phyloP scores from a whole-genome alignment of 2,888 invertebrate species.

The Parnassius orleans region DNA sequence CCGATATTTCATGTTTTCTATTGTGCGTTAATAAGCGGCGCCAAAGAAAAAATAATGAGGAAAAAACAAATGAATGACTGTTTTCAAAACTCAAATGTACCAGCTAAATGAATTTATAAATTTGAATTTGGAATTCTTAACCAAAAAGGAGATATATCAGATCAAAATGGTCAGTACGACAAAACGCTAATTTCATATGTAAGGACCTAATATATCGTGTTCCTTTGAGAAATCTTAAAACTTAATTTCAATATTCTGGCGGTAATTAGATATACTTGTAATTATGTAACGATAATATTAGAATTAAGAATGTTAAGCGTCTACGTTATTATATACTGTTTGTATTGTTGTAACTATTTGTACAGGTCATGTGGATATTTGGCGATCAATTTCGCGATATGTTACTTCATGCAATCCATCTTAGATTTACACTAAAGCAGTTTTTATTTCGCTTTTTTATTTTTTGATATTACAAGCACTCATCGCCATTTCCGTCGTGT shows the following conservation, averaged over 20 bases:
- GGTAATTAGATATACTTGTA: constrained; percentile 14
- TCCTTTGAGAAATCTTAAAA: background rate
- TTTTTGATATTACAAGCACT: constrained; percentile 45
- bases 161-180: too few relatives aligned
- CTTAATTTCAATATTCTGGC: background rate
- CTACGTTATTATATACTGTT: constrained; percentile 57
- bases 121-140: too few relatives aligned
- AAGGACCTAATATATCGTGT: too few relatives aligned
- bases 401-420: constrained; percentile 52
- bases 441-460: constrained; percentile 53
- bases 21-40: too few relatives aligned
- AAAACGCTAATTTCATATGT: too few relatives aligned
- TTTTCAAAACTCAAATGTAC: too few relatives aligned
- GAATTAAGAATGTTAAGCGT: constrained; percentile 11
- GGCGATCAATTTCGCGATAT: constrained; percentile 74
- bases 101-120: too few relatives aligned
- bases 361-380: constrained; percentile 82
- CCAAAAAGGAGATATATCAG: too few relatives aligned
- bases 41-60: too few relatives aligned
- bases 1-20: too few relatives aligned
- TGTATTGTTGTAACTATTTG: constrained; percentile 60
- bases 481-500: constrained; percentile 57
- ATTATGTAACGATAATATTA: constrained; percentile 16
- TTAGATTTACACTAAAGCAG: constrained; percentile 52
- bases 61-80: too few relatives aligned